Conservation (phyloP, 2,113 vertebrate genomes). For the Nothoprocta pentlandii region DNA sequence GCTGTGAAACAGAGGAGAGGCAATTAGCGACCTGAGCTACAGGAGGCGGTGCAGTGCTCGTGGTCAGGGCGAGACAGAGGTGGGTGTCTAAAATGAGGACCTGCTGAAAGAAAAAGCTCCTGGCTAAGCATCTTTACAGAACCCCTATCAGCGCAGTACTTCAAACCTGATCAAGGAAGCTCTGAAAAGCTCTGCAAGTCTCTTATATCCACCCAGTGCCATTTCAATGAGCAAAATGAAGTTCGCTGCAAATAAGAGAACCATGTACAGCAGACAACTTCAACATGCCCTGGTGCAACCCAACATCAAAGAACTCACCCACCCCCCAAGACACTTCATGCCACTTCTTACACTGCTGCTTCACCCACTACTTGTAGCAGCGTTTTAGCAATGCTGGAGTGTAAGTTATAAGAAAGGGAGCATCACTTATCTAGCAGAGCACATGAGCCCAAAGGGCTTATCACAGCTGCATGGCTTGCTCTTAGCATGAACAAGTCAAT, state of each 20-base stretch:
- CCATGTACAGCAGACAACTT: accelerated
- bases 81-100: accelerated
- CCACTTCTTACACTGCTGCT: neutral
- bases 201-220: accelerated
- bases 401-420: too few species aligned
- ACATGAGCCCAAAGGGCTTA: neutral
- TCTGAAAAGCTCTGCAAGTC: neutral
- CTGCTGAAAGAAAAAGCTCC: neutral
- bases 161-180: neutral
- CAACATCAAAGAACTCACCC: neutral
- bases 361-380: neutral
- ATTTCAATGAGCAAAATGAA: accelerated
- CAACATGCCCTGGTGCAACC: accelerated
- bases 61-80: neutral
- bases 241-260: neutral
- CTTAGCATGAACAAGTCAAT: accelerated
- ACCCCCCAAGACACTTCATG: accelerated
- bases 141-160: neutral
- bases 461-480: accelerated
- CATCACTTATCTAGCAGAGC: too few species aligned
- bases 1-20: neutral
- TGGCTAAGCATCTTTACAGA: neutral
- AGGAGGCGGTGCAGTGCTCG: accelerated
- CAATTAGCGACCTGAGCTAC: neutral
- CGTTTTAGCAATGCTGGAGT: too few species aligned